A percentile compares a stretch with the other conserved stretches of the same genome.
Conservation (phyloP, 2,888 invertebrate species). For the Agrochola litura region DNA sequence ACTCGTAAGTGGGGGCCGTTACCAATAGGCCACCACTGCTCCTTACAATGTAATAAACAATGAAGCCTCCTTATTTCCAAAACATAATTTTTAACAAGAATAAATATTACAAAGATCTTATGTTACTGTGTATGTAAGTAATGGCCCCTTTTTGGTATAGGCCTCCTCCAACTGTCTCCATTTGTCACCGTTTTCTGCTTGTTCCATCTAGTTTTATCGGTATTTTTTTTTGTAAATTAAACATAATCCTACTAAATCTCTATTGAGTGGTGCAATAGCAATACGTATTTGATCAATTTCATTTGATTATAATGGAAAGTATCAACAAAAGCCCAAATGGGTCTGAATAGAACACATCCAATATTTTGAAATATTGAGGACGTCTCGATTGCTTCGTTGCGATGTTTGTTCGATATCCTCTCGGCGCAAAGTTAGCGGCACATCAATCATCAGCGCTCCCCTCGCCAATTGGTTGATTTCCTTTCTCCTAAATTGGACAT, state of each 20-base stretch:
- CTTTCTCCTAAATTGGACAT: constrained; percentile 57
- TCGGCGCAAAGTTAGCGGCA: constrained; percentile 41
- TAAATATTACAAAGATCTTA: background rate
- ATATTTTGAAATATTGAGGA: constrained; percentile 46
- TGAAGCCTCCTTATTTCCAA: background rate
- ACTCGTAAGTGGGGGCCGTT: no score
- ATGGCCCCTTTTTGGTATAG: background rate
- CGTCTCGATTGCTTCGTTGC: constrained; percentile 36
- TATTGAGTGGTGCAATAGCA: background rate
- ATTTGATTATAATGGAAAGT: constrained; percentile 20
- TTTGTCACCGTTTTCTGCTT: background rate
- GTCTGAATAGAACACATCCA: constrained; percentile 4
- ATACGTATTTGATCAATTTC: background rate
- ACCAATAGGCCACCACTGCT: no score
- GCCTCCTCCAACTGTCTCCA: background rate
- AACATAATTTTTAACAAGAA: background rate
- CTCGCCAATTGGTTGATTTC: constrained; percentile 52
- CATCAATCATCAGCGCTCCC: constrained; percentile 61
- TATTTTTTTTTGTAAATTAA: background rate
- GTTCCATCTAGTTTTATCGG: background rate
- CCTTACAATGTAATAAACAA: no score
- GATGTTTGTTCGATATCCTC: constrained; percentile 52
- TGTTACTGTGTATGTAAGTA: no score
- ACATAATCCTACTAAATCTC: background rate
- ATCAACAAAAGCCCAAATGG: constrained; percentile 3